Conservation (phyloP, 2,113 vertebrate genomes). For the Stegastes partitus region DNA sequence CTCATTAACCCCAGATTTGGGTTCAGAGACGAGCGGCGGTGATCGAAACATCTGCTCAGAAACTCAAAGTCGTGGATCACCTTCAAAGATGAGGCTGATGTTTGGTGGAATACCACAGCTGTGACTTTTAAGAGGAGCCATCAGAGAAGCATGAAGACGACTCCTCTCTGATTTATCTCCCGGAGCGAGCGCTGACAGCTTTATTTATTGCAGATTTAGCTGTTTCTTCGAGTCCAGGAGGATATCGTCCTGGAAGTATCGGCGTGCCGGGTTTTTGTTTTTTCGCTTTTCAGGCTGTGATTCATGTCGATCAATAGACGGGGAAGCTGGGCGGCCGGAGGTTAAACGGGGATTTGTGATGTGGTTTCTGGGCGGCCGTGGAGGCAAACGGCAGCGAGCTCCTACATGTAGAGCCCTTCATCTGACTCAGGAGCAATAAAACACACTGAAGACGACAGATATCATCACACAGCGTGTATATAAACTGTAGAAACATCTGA, state of each 20-base stretch:
- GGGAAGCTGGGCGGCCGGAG: too few species aligned
- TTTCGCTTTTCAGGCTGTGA: constrained; percentile 2
- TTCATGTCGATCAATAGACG: not conserved
- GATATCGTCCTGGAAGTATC: constrained; percentile 10
- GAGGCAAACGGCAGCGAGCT: too few species aligned
- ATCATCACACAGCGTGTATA: too few species aligned
- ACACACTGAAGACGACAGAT: too few species aligned
- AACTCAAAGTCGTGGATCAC: constrained; percentile 28
- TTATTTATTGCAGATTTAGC: constrained; percentile 48
- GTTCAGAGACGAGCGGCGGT: constrained; percentile 15
- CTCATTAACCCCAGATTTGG: constrained; percentile 24
- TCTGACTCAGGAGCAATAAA: too few species aligned
- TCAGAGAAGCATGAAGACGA: constrained; percentile 28
- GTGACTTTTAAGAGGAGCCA: constrained; percentile 28
- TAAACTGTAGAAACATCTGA: too few species aligned
- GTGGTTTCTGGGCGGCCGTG: too few species aligned
- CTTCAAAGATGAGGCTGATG: constrained; percentile 51
- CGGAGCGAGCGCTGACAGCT: constrained; percentile 36
- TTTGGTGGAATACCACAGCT: constrained; percentile 31
- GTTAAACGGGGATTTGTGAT: too few species aligned
- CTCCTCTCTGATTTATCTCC: constrained; percentile 23
- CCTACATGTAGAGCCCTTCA: too few species aligned
- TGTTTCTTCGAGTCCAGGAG: constrained; percentile 20
- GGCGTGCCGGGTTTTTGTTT: not conserved
- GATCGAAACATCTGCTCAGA: constrained; percentile 62